Evolutionary conservation across 2,888 invertebrate genomes (phyloP).

Genomic region (Lasiommata megera): DNA sequence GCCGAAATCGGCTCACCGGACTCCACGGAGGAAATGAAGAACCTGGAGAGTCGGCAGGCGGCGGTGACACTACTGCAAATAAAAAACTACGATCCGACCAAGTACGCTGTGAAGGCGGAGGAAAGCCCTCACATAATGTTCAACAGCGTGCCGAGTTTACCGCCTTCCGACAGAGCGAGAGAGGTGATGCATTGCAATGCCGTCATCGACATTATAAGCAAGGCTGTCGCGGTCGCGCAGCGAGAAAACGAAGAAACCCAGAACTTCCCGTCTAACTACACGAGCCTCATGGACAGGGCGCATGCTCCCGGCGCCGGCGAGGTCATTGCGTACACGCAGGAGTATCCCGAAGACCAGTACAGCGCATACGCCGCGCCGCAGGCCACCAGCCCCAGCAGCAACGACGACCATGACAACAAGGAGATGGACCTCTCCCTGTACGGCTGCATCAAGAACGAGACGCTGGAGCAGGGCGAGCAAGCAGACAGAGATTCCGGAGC

Average conservation of each 20-base stretch:
- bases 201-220: constrained; percentile 76
- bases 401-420: constrained; percentile 68
- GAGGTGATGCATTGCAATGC: constrained; percentile 79
- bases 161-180: constrained; percentile 77
- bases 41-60: constrained; percentile 75
- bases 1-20: constrained; percentile 73
- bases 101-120: constrained; percentile 68
- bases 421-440: constrained; percentile 77
- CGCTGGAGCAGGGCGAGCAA: constrained; percentile 49
- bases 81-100: constrained; percentile 76
- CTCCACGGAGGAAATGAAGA: constrained; percentile 79
- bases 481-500: constrained; percentile 46
- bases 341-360: constrained; percentile 66
- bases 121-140: constrained; percentile 80
- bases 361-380: constrained; percentile 52
- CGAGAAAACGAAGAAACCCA: constrained; percentile 73
- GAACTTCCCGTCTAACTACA: constrained; percentile 58
- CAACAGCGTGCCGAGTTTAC: constrained; percentile 80
- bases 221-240: constrained; percentile 77
- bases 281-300: constrained; percentile 59
- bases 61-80: constrained; percentile 77
- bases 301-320: constrained; percentile 46
- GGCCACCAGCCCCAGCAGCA: constrained; percentile 58
- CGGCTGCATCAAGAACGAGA: constrained; percentile 64
- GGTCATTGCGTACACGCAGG: constrained; percentile 50